phyloP scores from a whole-genome alignment of 2,113 vertebrate genomes.

The Calidris pugnax region DNA sequence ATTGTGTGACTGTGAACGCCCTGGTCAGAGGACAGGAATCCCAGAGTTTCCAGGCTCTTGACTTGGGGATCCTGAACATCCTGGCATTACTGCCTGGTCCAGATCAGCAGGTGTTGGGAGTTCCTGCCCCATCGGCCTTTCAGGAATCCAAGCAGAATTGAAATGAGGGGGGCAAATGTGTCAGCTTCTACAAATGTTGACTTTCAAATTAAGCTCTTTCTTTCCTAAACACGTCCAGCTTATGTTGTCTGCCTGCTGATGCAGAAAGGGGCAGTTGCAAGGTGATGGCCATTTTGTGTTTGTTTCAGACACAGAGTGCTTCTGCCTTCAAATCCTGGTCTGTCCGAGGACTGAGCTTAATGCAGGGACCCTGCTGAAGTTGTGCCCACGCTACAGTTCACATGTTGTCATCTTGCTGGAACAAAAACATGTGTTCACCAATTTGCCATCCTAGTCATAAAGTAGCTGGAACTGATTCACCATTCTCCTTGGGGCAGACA shows the following conservation, averaged over 20 bases:
- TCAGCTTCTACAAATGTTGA: background rate
- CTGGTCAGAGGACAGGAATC: background rate
- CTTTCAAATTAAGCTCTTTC: background rate
- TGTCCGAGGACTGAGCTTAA: background rate
- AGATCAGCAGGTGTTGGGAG: background rate
- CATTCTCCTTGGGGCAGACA: background rate
- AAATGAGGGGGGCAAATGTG: background rate
- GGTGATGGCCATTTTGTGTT: background rate
- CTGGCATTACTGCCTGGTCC: background rate
- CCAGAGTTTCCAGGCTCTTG: background rate
- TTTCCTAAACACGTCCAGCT: background rate
- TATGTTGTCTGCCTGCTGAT: background rate
- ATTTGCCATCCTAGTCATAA: background rate
- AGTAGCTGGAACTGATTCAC: background rate
- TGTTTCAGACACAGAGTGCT: background rate
- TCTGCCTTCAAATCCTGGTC: background rate
- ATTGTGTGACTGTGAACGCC: background rate
- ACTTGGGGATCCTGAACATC: accelerated
- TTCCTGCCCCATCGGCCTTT: background rate
- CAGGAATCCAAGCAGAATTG: background rate
- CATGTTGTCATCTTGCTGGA: background rate
- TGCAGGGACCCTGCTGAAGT: background rate
- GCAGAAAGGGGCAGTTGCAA: background rate
- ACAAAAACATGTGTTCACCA: background rate
- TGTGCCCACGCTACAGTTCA: background rate